A percentile compares a stretch with the other conserved stretches of the same genome.
Evolutionary conservation across 2,888 invertebrate genomes (phyloP).

Genomic region (Caenorhabditis afra): DNA sequence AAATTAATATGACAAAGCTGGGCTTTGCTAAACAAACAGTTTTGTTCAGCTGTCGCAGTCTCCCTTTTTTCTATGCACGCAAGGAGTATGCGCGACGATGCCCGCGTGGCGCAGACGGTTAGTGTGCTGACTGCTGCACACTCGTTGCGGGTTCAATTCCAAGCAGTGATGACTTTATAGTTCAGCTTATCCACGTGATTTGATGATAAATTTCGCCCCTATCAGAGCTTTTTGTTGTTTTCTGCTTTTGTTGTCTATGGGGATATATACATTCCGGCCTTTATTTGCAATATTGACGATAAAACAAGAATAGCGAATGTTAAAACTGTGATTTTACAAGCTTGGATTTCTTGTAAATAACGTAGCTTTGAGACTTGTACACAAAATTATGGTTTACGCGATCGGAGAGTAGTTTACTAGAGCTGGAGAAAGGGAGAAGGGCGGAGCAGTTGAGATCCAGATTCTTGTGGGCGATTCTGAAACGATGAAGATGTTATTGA

Average conservation of each 20-base stretch:
- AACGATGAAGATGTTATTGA: not conserved
- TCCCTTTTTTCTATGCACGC: constrained; percentile 14
- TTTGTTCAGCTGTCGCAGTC: not conserved
- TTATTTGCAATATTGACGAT: not conserved
- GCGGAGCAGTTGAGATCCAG: constrained; percentile 21
- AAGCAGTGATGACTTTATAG: constrained; percentile 63
- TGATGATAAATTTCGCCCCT: constrained; percentile 65
- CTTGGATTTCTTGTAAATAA: constrained; percentile 43
- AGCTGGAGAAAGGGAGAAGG: constrained; percentile 4
- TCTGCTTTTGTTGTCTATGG: not conserved
- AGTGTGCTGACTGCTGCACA: not conserved
- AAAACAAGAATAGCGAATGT: not conserved
- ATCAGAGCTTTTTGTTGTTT: constrained; percentile 54
- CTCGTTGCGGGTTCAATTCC: constrained; percentile 21
- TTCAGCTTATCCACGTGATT: constrained; percentile 51
- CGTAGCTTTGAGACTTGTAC: not conserved
- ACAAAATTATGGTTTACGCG: not conserved
- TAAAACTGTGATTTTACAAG: constrained; percentile 21
- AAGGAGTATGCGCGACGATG: not conserved
- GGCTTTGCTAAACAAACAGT: too few species aligned
- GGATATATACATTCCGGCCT: not conserved
- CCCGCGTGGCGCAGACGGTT: constrained; percentile 43
- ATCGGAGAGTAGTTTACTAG: not conserved
- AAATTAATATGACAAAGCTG: too few species aligned
- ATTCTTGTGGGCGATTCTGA: not conserved